A percentile compares a stretch with the other conserved stretches of the same genome.
Evolutionary conservation across 1,140 invertebrate genomes (phyloP).

Genomic region (Rhagoletis pomonella): DNA sequence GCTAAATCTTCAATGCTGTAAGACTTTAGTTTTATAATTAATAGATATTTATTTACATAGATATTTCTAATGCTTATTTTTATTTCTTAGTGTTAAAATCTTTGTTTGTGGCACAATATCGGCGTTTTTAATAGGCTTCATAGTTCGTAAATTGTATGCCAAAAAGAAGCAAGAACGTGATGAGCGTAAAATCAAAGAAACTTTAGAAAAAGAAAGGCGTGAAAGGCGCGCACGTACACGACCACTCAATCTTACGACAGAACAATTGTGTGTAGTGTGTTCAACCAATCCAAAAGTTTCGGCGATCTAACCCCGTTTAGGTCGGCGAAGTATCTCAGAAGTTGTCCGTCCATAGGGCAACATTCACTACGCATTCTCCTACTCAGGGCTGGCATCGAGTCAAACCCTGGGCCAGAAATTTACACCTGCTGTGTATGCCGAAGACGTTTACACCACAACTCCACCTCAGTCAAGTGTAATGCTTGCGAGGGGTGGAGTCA

Average conservation of each 20-base stretch:
- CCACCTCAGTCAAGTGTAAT: too few relatives aligned
- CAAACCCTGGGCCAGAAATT: too few relatives aligned
- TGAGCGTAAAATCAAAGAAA: constrained; percentile 77
- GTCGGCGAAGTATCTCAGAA: constrained; percentile 69
- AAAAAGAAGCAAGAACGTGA: constrained; percentile 77
- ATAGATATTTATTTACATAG: not conserved
- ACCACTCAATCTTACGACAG: constrained; percentile 79
- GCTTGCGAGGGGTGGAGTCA: too few relatives aligned
- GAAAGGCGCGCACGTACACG: constrained; percentile 79
- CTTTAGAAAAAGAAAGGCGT: constrained; percentile 79
- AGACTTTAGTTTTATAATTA: constrained; percentile 43
- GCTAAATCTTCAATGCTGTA: constrained; percentile 75
- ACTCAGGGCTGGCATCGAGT: too few relatives aligned
- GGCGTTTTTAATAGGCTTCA: constrained; percentile 78
- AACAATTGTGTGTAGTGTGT: constrained; percentile 86
- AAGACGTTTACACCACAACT: too few relatives aligned
- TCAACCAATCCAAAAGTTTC: constrained; percentile 83
- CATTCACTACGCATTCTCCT: too few relatives aligned
- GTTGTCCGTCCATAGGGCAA: too few relatives aligned
- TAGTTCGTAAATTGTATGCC: constrained; percentile 79
- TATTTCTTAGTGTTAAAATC: constrained; percentile 64
- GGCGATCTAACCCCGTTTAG: too few relatives aligned
- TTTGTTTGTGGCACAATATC: constrained; percentile 82
- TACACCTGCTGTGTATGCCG: too few relatives aligned
- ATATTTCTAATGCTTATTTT: not conserved